A percentile compares a stretch with the other conserved stretches of the same genome.
Evolutionary conservation across 2,797 vertebrate genomes (phyloP).

Genomic region (Diceros bicornis): DNA sequence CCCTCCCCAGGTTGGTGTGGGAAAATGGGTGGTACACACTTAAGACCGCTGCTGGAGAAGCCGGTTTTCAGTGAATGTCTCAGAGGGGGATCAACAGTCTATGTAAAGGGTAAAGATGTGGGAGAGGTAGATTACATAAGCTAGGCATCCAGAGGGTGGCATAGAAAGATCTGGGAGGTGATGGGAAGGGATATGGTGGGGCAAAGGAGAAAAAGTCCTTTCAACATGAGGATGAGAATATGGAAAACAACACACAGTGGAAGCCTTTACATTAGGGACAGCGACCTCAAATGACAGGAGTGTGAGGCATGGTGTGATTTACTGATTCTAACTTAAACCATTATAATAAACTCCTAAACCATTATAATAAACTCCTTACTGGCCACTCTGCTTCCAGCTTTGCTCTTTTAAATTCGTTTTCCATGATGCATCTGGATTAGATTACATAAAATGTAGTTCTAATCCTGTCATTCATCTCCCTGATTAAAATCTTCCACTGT

Average conservation of each 20-base stretch:
- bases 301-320: not conserved
- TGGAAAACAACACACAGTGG: not conserved
- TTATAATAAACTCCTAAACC: not conserved
- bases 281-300: not conserved
- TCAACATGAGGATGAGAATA: not conserved
- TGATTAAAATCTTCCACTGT: conserved; percentile 54
- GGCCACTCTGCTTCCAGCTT: conserved; percentile 10
- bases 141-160: not conserved
- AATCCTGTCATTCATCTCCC: conserved; percentile 22
- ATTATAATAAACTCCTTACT: not conserved
- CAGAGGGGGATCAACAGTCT: not conserved
- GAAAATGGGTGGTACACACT: not conserved
- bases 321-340: not conserved
- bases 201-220: not conserved
- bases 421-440: not conserved
- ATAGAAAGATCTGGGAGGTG: not conserved
- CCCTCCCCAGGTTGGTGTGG: not conserved
- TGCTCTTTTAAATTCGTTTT: conserved; percentile 41
- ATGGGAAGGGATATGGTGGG: fast-evolving
- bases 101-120: not conserved
- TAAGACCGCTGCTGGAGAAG: not conserved
- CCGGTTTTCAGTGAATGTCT: not conserved
- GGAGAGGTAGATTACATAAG: not conserved
- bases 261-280: not conserved
- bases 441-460: conserved; percentile 54